phyloP scores from a whole-genome alignment of 2,113 vertebrate genomes.

The Carollia perspicillata region DNA sequence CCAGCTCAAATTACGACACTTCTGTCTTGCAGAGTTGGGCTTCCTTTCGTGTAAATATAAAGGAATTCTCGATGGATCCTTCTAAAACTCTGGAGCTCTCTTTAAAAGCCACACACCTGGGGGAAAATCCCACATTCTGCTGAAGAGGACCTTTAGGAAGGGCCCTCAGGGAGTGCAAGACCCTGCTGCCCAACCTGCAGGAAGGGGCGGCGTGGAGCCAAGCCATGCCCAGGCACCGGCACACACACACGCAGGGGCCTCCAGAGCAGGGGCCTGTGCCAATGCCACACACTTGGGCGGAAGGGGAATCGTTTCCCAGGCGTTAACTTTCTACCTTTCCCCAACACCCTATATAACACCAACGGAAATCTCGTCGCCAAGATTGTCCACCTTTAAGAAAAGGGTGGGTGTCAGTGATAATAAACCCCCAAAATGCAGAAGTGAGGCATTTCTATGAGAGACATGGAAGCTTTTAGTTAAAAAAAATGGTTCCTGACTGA shows the following conservation, averaged over 20 bases:
- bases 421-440: neutral
- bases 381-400: neutral
- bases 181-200: neutral
- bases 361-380: neutral
- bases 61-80: neutral
- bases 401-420: neutral
- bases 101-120: neutral
- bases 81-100: neutral
- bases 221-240: neutral
- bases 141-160: neutral
- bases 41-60: neutral
- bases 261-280: neutral
- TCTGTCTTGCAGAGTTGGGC: neutral
- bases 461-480: neutral
- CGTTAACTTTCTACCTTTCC: neutral
- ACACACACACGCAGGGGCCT: rapidly evolving
- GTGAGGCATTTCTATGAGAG: neutral
- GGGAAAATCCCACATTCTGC: neutral
- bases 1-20: neutral
- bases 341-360: neutral
- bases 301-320: neutral
- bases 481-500: neutral
- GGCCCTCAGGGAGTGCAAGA: neutral
- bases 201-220: neutral
- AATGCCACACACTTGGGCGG: neutral